A percentile compares a stretch with the other conserved stretches of the same genome.
phyloP scores from a whole-genome alignment of 2,888 invertebrate genomes.

The Scaeva pyrastri region DNA sequence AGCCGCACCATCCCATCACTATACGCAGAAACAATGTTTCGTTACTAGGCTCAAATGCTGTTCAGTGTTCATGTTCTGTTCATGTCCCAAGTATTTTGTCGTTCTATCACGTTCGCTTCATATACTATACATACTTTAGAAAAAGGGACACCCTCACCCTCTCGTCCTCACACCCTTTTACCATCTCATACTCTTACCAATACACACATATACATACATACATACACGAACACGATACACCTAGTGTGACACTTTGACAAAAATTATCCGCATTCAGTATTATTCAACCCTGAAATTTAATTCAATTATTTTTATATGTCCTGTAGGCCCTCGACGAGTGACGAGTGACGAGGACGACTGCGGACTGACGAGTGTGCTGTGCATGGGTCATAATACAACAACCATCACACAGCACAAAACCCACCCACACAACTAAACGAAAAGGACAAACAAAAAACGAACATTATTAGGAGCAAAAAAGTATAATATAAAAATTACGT shows the following conservation, averaged over 20 bases:
- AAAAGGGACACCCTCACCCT: neutral
- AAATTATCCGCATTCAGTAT: constrained; percentile 56
- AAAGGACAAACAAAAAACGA: constrained; percentile 31
- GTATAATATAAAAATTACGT: constrained; percentile 57
- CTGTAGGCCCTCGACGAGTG: constrained; percentile 63
- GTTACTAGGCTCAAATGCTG: neutral
- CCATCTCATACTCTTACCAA: too few species aligned
- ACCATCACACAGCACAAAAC: constrained; percentile 4
- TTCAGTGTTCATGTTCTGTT: constrained; percentile 24
- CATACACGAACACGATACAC: too few species aligned
- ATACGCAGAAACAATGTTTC: constrained; percentile 27
- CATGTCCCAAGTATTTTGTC: constrained; percentile 29
- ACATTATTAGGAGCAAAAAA: constrained; percentile 49
- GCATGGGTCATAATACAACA: constrained; percentile 25
- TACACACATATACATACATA: constrained; percentile 7
- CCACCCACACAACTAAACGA: neutral
- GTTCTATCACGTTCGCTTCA: constrained; percentile 27
- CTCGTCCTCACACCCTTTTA: too few species aligned
- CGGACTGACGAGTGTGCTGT: too few species aligned
- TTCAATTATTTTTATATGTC: constrained; percentile 75
- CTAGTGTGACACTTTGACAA: constrained; percentile 39
- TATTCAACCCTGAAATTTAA: constrained; percentile 70
- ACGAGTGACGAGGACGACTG: too few species aligned
- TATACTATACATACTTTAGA: constrained; percentile 15
- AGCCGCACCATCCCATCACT: neutral